Evolutionary conservation across 2,888 invertebrate genomes (phyloP).

Genomic region (Syrphus vitripennis): DNA sequence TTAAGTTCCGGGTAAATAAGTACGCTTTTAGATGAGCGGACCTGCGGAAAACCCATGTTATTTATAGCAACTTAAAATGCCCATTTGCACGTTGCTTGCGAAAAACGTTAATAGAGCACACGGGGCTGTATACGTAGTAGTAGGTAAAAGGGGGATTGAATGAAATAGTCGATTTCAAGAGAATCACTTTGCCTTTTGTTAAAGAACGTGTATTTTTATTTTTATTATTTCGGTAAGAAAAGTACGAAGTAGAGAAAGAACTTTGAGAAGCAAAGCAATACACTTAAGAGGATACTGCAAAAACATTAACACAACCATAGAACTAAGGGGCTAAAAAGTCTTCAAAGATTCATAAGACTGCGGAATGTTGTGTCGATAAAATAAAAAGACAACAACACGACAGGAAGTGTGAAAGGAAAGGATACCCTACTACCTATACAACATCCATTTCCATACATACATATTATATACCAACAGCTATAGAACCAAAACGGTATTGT

Average conservation of each 20-base stretch:
- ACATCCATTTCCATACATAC: neutral
- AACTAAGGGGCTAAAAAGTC: slow-evolving; percentile 79
- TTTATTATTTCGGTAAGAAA: neutral
- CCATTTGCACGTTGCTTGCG: slow-evolving; percentile 54
- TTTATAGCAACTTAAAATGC: slow-evolving; percentile 61
- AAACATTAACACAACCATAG: slow-evolving; percentile 74
- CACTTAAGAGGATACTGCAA: slow-evolving; percentile 63
- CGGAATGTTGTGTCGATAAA: slow-evolving; percentile 67
- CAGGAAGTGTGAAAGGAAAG: neutral
- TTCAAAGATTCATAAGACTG: slow-evolving; percentile 79
- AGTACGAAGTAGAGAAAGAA: neutral
- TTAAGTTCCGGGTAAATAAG: slow-evolving; percentile 48
- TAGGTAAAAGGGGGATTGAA: neutral
- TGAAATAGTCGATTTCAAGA: slow-evolving; percentile 34
- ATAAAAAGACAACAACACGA: slow-evolving; percentile 51
- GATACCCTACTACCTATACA: neutral
- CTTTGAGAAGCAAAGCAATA: slow-evolving; percentile 36
- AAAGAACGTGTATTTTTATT: slow-evolving; percentile 17
- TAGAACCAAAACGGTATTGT: neutral
- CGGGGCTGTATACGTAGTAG: too few relatives aligned
- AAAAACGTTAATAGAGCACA: slow-evolving; percentile 4
- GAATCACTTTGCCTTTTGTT: slow-evolving; percentile 40
- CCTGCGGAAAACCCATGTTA: slow-evolving; percentile 57
- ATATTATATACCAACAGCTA: neutral
- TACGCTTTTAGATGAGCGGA: slow-evolving; percentile 46